These are phyloP conservation scores for Larimichthys polyactis DNA, from an alignment of 2,113 vertebrate genomes.

Conservation along the genomic window DNA sequence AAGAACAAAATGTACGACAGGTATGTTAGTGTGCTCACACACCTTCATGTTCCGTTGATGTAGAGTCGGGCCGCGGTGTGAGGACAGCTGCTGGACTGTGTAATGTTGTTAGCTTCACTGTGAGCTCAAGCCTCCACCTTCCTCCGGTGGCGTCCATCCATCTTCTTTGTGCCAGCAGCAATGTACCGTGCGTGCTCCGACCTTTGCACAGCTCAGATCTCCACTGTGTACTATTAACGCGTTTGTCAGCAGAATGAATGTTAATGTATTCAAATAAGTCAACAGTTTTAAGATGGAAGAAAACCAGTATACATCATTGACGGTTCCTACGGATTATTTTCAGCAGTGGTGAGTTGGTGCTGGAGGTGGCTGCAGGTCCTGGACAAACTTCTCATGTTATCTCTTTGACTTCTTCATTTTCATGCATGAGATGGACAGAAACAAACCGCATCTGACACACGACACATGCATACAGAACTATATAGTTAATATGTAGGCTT, in stretches of 20 bases:
- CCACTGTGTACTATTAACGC: conserved; percentile 22
- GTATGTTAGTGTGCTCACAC: conserved; percentile 62
- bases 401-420: conserved; percentile 53
- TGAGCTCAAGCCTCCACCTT: conserved; percentile 24
- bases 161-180: conserved; percentile 55
- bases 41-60: background rate
- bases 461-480: background rate
- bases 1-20: conserved; percentile 77
- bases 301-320: conserved; percentile 82
- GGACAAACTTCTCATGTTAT: conserved; percentile 45
- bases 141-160: conserved; percentile 30
- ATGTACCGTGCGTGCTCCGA: conserved; percentile 22
- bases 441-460: conserved; percentile 8
- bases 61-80: background rate
- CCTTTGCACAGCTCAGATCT: conserved; percentile 14
- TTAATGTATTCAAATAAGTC: conserved; percentile 78
- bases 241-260: conserved; percentile 64
- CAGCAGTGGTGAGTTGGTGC: conserved; percentile 85
- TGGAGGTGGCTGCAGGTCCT: conserved; percentile 55
- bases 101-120: conserved; percentile 22
- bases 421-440: conserved; percentile 62
- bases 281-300: conserved; percentile 82
- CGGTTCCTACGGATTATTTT: conserved; percentile 83
- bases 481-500: conserved; percentile 2
- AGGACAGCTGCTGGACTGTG: background rate